phyloP scores from a whole-genome alignment of 2,888 invertebrate species.

The Laothoe populi region DNA sequence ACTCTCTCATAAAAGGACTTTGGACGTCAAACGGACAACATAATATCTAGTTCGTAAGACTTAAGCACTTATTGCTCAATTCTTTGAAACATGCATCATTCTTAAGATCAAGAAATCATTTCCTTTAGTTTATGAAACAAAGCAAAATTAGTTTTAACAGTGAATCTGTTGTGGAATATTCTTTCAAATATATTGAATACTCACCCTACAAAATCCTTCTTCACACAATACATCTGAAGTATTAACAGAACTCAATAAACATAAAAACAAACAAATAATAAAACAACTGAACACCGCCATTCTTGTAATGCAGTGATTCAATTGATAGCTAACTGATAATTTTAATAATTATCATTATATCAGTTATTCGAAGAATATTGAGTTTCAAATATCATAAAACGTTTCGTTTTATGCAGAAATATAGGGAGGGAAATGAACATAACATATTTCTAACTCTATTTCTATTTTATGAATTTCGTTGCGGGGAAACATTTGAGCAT shows the following conservation, averaged over 20 bases:
- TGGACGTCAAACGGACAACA: too few species aligned
- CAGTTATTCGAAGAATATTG: conserved; percentile 21
- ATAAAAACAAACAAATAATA: conserved; percentile 52
- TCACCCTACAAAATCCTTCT: conserved; percentile 67
- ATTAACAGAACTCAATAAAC: conserved; percentile 41
- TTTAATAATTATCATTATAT: conserved; percentile 42
- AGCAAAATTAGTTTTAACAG: not conserved
- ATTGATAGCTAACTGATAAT: conserved; percentile 36
- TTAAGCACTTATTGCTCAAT: not conserved
- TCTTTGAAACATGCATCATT: not conserved
- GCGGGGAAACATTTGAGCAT: too few species aligned
- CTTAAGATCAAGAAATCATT: not conserved
- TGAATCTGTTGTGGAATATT: too few species aligned
- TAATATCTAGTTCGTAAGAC: too few species aligned
- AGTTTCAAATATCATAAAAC: not conserved
- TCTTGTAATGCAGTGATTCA: conserved; percentile 56
- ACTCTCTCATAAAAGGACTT: too few species aligned
- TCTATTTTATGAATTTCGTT: too few species aligned
- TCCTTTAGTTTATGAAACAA: conserved; percentile 17
- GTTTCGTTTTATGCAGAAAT: conserved; percentile 6
- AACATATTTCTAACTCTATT: too few species aligned
- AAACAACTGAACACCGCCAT: conserved; percentile 52
- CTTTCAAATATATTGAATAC: conserved; percentile 36
- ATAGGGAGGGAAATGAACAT: too few species aligned
- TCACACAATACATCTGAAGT: conserved; percentile 59